Percentiles rank a stretch among this genome's conserved stretches.
Evolutionary conservation across 1,140 invertebrate species (phyloP).

Genomic region (Scaptomyza pallida): DNA sequence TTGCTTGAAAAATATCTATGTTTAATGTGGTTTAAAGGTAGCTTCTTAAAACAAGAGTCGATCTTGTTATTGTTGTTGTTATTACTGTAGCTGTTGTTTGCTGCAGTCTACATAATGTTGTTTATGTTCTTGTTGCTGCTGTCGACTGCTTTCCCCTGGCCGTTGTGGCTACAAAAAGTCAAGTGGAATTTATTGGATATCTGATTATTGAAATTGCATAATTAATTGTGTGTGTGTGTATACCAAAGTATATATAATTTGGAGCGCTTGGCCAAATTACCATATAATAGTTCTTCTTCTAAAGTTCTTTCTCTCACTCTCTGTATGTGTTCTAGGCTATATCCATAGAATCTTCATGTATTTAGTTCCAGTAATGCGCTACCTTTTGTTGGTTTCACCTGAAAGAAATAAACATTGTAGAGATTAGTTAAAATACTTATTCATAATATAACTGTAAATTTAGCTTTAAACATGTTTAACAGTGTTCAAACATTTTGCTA

Average conservation of each 20-base stretch:
- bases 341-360: slow-evolving; percentile 8
- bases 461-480: neutral
- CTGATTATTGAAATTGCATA: slow-evolving; percentile 40
- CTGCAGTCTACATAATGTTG: slow-evolving; percentile 66
- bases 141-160: slow-evolving; percentile 73
- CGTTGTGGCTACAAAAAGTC: slow-evolving; percentile 75
- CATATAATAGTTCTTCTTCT: slow-evolving; percentile 53
- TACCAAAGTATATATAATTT: neutral
- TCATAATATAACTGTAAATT: too few species aligned
- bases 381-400: slow-evolving; percentile 16
- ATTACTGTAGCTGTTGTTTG: slow-evolving; percentile 18
- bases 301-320: neutral
- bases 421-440: slow-evolving; percentile 3
- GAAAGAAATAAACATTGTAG: slow-evolving; percentile 17
- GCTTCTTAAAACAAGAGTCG: slow-evolving; percentile 26
- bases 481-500: slow-evolving; percentile 7
- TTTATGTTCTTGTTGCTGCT: slow-evolving; percentile 61
- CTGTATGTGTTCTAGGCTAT: neutral
- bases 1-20: slow-evolving; percentile 13
- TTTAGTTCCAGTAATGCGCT: neutral
- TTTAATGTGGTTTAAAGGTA: slow-evolving; percentile 30
- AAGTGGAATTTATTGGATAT: slow-evolving; percentile 71
- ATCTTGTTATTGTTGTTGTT: slow-evolving; percentile 45
- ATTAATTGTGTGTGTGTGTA: neutral
- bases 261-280: slow-evolving; percentile 59